phyloP scores from a whole-genome alignment of 2,113 vertebrate species.

The Rhabdomys dilectus region DNA sequence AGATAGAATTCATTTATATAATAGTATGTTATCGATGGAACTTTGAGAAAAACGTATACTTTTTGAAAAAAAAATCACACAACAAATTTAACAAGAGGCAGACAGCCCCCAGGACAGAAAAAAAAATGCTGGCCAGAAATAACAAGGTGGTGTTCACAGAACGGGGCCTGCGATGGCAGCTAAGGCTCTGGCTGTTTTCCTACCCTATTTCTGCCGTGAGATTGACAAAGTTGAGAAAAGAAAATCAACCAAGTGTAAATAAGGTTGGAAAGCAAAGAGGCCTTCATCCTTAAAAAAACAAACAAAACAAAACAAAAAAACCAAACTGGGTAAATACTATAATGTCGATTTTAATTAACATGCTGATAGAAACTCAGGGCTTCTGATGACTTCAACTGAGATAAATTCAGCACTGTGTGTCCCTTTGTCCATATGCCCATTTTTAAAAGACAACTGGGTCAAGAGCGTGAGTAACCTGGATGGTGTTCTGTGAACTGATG shows the following conservation, averaged over 20 bases:
- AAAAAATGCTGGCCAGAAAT: neutral
- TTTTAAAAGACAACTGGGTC: neutral
- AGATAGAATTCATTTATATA: neutral
- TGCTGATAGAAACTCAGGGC: too few relatives aligned
- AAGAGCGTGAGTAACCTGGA: neutral
- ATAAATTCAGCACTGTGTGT: neutral
- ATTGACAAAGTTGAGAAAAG: neutral
- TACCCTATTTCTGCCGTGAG: neutral
- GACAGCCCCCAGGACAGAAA: neutral
- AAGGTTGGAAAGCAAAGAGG: neutral
- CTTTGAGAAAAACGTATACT: neutral
- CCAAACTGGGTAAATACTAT: neutral
- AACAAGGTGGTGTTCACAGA: rapidly evolving
- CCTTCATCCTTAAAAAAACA: too few relatives aligned
- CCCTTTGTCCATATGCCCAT: neutral
- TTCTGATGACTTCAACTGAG: neutral
- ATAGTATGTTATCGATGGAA: neutral
- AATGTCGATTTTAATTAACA: neutral
- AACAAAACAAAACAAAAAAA: too few relatives aligned
- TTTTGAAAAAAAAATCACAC: neutral
- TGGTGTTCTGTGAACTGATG: neutral
- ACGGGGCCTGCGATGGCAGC: neutral
- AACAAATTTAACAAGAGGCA: neutral
- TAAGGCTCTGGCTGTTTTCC: neutral
- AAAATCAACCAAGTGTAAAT: neutral